phyloP scores from a whole-genome alignment of 2,797 vertebrate species.

The Enteromius treurensis region DNA sequence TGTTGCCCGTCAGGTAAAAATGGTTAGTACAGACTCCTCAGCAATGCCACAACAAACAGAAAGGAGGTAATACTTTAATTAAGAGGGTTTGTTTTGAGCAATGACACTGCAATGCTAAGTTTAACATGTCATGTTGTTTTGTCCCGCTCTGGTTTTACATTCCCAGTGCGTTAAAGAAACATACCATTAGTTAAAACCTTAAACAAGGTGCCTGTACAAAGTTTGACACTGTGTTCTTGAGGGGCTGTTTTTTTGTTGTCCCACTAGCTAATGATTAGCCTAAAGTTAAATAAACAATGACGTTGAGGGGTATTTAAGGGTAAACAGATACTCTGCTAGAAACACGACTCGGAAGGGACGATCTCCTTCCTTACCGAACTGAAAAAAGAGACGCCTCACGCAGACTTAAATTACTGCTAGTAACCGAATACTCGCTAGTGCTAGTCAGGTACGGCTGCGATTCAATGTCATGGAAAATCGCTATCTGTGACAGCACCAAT shows the following conservation, averaged over 20 bases:
- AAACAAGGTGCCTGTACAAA: constrained; percentile 57
- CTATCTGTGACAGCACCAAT: constrained; percentile 61
- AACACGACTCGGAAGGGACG: constrained; percentile 69
- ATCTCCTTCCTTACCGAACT: constrained; percentile 75
- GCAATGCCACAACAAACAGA: background rate
- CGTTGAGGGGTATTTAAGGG: constrained; percentile 73
- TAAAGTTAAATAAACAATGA: constrained; percentile 75
- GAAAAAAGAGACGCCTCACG: constrained; percentile 65
- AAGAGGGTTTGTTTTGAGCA: background rate
- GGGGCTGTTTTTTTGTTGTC: constrained; percentile 65
- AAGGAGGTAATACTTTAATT: background rate
- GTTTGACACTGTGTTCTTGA: constrained; percentile 66
- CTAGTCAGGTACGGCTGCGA: constrained; percentile 60
- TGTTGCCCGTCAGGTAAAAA: background rate
- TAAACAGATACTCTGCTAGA: constrained; percentile 68
- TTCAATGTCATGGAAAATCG: constrained; percentile 72
- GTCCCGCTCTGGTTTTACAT: background rate
- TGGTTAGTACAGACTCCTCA: background rate
- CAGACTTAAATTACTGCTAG: constrained; percentile 14
- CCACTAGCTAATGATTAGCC: constrained; percentile 73
- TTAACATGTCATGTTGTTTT: background rate
- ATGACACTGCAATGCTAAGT: background rate
- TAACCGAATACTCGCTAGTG: constrained; percentile 40
- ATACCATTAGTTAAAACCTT: constrained; percentile 60
- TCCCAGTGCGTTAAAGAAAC: constrained; percentile 31